Evolutionary conservation across 2,888 invertebrate species (phyloP), one percentile per base, ranked within the genome.

Genomic region (Mesorhabditis belari): DNA sequence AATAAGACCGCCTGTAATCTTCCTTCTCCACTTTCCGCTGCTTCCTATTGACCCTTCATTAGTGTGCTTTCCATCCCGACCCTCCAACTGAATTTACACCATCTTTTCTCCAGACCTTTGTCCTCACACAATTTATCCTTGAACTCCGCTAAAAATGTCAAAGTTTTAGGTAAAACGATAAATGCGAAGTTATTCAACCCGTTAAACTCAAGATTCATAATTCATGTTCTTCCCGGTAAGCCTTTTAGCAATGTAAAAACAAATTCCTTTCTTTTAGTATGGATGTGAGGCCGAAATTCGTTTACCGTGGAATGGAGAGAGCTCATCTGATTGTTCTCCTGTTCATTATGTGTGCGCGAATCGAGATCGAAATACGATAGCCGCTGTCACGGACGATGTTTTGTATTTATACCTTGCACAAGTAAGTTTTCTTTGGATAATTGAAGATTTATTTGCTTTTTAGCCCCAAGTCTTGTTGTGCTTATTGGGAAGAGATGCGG

Each of bases 381-480:
- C 75, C 9, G 64, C 71, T 17, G 65, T 72, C 1, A 75, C 77
- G 0, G 61, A 58, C 24, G 63, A 69, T 26, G 55, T 70, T 0
- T 28, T 80, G 3, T 73, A 69, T 58, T 69, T 80, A 35, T 80
- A 70, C 65, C 66, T 74, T n/a, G 64, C 76, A 19, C 69, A 76
- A 64, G 79, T 79, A 56, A 60, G 67, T 49, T 19, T 24, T 56
- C 5, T 3, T 26, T 5, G 23, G 44, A 5, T 12, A 29, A 19
- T 28, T 19, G n/a, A 24, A 2, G 25, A 49, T 27, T 5, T 21
- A 3, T 26, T 6, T 24, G 19, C 17, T 9, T 61, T 77, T 66
- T 58, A 79, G 79, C 77, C 77, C 3, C 75, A 70, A 50, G 58
- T 79, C n/a, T 59, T 77, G 3, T 64, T 79, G 4, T 76, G 74